Evolutionary conservation across 2,113 vertebrate species (phyloP).

Genomic region (Tragulus kanchil): DNA sequence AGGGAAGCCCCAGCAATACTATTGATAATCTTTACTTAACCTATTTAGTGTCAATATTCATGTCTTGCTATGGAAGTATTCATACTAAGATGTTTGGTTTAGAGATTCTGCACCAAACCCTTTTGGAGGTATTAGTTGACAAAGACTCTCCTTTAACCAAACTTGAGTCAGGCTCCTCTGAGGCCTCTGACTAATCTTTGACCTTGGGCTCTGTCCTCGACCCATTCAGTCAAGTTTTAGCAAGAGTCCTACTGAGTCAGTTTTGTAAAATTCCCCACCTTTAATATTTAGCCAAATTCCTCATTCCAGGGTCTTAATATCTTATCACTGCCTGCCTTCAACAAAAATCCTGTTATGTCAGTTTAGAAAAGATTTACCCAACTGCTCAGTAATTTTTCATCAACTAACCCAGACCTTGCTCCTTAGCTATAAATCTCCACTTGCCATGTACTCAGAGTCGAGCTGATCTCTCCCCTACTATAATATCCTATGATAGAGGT

Average conservation of each 20-base stretch:
- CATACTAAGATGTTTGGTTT: not conserved
- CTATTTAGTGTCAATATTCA: not conserved
- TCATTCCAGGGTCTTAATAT: not conserved
- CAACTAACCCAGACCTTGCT: not conserved
- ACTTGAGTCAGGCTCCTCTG: not conserved
- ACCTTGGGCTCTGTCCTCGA: not conserved
- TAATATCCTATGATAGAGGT: not conserved
- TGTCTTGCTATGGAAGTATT: not conserved
- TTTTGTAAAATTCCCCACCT: not conserved
- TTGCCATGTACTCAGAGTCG: not conserved
- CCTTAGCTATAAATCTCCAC: not conserved
- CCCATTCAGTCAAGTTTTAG: not conserved
- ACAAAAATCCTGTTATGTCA: not conserved
- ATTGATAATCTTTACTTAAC: not conserved
- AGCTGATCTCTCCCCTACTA: not conserved
- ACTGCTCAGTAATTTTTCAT: not conserved
- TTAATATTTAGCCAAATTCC: not conserved
- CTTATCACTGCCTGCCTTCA: not conserved
- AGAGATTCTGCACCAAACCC: not conserved
- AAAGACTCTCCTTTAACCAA: not conserved
- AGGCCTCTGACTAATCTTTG: not conserved
- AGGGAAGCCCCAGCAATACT: not conserved
- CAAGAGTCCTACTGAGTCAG: not conserved
- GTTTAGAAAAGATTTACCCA: constrained; percentile 18
- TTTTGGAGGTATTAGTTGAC: not conserved